These are phyloP conservation scores for Melanaphis sacchari DNA, from an alignment of 1,140 invertebrate genomes.

Conservation along the genomic window DNA sequence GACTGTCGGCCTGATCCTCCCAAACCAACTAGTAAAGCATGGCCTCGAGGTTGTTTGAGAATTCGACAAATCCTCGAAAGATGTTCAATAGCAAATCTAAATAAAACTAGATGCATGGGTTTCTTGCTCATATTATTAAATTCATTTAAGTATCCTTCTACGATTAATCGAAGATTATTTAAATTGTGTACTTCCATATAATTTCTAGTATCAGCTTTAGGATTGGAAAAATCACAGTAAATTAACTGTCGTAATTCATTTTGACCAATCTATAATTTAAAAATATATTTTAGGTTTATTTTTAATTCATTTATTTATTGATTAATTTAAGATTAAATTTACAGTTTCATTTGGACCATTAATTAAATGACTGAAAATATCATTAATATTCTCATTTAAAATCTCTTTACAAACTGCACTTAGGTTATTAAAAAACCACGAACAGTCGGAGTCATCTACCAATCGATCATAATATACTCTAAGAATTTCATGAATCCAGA, in stretches of 20 bases:
- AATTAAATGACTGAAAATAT: conserved; percentile 65
- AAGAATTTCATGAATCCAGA: conserved; percentile 94
- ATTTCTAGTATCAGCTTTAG: conserved; percentile 86
- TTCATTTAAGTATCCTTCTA: conserved; percentile 89
- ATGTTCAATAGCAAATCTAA: conserved; percentile 95
- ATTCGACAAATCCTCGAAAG: conserved; percentile 90
- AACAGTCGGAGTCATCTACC: conserved; percentile 80
- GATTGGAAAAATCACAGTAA: conserved; percentile 95
- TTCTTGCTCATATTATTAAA: conserved; percentile 97
- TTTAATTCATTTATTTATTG: neutral
- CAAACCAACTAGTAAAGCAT: conserved; percentile 85
- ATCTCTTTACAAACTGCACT: conserved; percentile 64
- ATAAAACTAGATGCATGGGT: conserved; percentile 95
- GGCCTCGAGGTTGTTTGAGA: conserved; percentile 87
- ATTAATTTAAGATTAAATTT: neutral
- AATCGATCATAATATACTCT: conserved; percentile 94
- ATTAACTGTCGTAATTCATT: conserved; percentile 84
- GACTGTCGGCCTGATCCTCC: conserved; percentile 93
- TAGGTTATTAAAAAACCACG: conserved; percentile 77
- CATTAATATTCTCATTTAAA: conserved; percentile 67
- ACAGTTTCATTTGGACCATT: conserved; percentile 31
- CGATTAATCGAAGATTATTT: conserved; percentile 81
- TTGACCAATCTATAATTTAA: conserved; percentile 64
- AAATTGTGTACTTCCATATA: conserved; percentile 90
- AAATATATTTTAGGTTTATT: neutral